Conservation (phyloP, 2,113 vertebrate species). For the Cololabis saira region DNA sequence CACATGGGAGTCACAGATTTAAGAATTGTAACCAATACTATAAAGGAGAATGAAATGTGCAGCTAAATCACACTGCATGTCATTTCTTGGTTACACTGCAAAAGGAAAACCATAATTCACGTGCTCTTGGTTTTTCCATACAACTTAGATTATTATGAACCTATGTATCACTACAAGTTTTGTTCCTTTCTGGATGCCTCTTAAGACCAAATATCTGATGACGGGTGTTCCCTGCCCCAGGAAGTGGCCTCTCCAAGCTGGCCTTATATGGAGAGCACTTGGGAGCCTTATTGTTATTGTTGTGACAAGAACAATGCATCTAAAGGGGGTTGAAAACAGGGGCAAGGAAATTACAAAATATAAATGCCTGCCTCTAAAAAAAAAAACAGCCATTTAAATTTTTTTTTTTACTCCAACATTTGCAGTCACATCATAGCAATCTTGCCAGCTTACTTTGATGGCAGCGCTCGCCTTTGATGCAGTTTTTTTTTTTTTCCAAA, state of each 20-base stretch:
- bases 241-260: constrained; percentile 58
- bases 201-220: constrained; percentile 53
- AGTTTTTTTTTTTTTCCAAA: constrained; percentile 80
- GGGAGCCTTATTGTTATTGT: constrained; percentile 68
- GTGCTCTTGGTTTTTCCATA: not conserved
- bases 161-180: not conserved
- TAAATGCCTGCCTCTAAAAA: constrained; percentile 37
- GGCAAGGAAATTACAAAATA: constrained; percentile 63
- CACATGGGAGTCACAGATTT: constrained; percentile 57
- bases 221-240: constrained; percentile 45
- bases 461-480: constrained; percentile 84
- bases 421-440: constrained; percentile 70
- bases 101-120: not conserved
- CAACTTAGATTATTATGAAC: not conserved
- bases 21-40: constrained; percentile 36
- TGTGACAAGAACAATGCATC: constrained; percentile 77
- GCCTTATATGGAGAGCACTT: constrained; percentile 72
- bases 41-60: constrained; percentile 31
- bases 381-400: constrained; percentile 55
- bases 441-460: constrained; percentile 57
- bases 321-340: constrained; percentile 60
- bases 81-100: constrained; percentile 9
- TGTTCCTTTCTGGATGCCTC: constrained; percentile 18
- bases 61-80: constrained; percentile 10
- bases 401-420: constrained; percentile 53